Evolutionary conservation across 2,888 invertebrate genomes (phyloP).

Genomic region (Heliothis peltigera): DNA sequence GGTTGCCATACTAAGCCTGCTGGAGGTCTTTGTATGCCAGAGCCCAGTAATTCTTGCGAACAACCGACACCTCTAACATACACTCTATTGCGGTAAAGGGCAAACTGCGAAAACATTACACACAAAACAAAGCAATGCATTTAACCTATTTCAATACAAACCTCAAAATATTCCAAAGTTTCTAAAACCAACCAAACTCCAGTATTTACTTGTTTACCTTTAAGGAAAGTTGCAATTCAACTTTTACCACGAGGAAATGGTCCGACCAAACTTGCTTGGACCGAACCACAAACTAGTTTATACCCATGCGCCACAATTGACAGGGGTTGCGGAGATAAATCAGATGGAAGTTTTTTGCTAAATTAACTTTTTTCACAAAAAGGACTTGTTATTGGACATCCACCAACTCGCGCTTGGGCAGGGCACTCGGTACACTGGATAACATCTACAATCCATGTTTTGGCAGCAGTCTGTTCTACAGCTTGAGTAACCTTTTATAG

Average conservation of each 20-base stretch:
- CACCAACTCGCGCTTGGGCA: background rate
- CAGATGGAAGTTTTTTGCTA: constrained; percentile 2
- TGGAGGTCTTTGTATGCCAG: no score
- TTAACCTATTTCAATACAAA: background rate
- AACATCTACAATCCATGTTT: no score
- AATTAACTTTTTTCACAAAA: constrained; percentile 16
- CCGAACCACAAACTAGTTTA: background rate
- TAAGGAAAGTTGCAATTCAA: background rate
- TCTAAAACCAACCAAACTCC: background rate
- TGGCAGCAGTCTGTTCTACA: no score
- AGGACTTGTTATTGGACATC: background rate
- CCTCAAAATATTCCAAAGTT: background rate
- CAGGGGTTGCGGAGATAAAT: constrained; percentile 27
- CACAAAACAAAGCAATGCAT: background rate
- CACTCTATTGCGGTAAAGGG: no score
- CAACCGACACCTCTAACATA: no score
- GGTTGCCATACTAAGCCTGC: no score
- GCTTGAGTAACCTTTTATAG: no score
- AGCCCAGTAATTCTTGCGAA: no score
- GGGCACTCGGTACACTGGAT: no score
- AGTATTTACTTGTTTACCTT: background rate
- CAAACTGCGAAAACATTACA: background rate
- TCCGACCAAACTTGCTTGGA: background rate
- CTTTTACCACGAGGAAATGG: constrained; percentile 1
- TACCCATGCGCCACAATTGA: background rate